Evolutionary conservation across 2,113 vertebrate species (phyloP).

Genomic region (Aplodontia rufa): DNA sequence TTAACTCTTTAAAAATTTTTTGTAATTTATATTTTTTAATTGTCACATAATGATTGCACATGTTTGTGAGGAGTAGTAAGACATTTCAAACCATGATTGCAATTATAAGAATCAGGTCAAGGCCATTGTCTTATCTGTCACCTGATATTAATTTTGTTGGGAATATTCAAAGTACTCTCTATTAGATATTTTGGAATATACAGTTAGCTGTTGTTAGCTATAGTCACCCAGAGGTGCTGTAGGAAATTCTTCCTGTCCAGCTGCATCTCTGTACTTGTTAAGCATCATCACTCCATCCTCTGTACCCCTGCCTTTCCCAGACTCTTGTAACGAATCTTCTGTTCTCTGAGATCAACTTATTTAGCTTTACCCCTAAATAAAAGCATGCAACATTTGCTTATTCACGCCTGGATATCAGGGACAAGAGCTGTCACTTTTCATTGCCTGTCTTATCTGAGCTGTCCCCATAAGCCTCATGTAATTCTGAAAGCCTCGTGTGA

Average conservation of each 20-base stretch:
- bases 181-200: not conserved
- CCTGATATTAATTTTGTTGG: too few relatives aligned
- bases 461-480: not conserved
- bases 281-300: not conserved
- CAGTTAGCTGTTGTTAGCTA: not conserved
- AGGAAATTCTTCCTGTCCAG: not conserved
- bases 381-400: not conserved
- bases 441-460: not conserved
- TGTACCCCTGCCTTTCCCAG: not conserved
- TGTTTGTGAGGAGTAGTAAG: not conserved
- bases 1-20: not conserved
- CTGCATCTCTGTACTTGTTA: not conserved
- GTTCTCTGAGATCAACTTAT: not conserved
- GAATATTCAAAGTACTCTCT: not conserved
- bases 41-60: not conserved
- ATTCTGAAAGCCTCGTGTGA: not conserved
- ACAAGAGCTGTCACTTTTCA: not conserved
- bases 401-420: not conserved
- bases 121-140: not conserved
- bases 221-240: not conserved
- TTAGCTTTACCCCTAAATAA: not conserved
- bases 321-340: not conserved
- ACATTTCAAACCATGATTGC: not conserved
- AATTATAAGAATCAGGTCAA: too few relatives aligned
- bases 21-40: not conserved